Evolutionary conservation across 2,113 vertebrate genomes (phyloP), one percentile per base, ranked within the genome.

Genomic region (Perca fluviatilis): DNA sequence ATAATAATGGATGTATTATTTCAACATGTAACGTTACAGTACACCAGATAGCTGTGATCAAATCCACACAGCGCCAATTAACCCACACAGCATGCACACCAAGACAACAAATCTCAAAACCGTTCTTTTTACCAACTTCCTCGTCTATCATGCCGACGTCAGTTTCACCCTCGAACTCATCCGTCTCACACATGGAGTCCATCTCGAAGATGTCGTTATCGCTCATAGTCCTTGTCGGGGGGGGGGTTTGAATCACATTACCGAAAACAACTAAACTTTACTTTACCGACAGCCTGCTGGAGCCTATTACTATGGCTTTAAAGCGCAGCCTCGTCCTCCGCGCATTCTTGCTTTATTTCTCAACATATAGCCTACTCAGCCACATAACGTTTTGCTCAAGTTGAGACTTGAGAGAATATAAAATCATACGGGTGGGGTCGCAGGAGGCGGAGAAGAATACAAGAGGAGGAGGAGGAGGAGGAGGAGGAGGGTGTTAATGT

Each of bases 101-200:
- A 8, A 49, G 1, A 50, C 18, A 25, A 14, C 12, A 61, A 18
- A 30, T 36, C 19, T 72, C 8, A 65, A 62, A 74, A 16, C 33
- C 1, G 1, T 1, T 51, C 7, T 82, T 93, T 94, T 94, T 68
- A 95, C 89, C 91, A 1, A 92, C 18, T n/a, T 90, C 88, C 25
- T 89, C 91, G 0, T 90, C 79, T 30, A 93, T 63, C 60, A 90
- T 88, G 27, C 71, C 83, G 65, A 80, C 1, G 2, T 63, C 63
- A 0, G 50, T 43, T 2, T 91, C 91, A 1, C 40, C 53, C 21
- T 80, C 89, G 54, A 78, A 6, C 3, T 90, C 91, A 4, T 87
- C 90, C 0, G 27, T 50, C 4, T 91, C 93, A 2, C 63, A 74
- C 16, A 90, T 2, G 2, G 82, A 90, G 53, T 94, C 93, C 93